A percentile compares a stretch with the other conserved stretches of the same genome.
Evolutionary conservation across 37 sponge, comb jelly and placozoan genomes (phyloP).

Genomic region (Dysidea cf. avara): DNA sequence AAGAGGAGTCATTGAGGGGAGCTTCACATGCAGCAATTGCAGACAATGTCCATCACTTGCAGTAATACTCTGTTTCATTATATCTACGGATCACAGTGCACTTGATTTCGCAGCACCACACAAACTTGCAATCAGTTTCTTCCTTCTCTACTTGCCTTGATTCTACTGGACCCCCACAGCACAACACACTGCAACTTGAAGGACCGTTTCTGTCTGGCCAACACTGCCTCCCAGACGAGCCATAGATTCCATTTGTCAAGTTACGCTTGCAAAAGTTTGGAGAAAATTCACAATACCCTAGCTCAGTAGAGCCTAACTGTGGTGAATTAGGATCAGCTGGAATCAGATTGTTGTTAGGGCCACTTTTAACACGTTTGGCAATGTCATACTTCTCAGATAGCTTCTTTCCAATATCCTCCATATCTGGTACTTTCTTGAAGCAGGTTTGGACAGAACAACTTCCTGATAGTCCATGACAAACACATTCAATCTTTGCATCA

Average conservation of each 20-base stretch:
- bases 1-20: too few relatives aligned
- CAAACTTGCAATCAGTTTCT: constrained; percentile 31
- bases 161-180: constrained; percentile 31
- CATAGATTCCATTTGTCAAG: constrained; percentile 9
- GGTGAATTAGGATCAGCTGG: neutral
- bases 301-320: neutral
- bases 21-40: too few relatives aligned
- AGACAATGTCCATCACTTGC: too few relatives aligned
- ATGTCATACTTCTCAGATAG: constrained; percentile 19
- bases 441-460: constrained; percentile 67
- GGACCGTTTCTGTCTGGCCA: neutral
- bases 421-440: constrained; percentile 7
- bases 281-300: constrained; percentile 17
- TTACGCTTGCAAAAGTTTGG: too few relatives aligned
- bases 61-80: too few relatives aligned
- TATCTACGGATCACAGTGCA: too few relatives aligned
- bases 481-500: constrained; percentile 3
- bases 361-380: constrained; percentile 19
- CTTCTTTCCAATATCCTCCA: constrained; percentile 27
- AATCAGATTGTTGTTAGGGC: neutral
- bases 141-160: neutral
- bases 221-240: constrained; percentile 28
- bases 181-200: constrained; percentile 19
- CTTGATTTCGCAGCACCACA: constrained; percentile 62
- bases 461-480: constrained; percentile 65